These are phyloP conservation scores for Sialis lutaria DNA, from an alignment of 2,888 invertebrate genomes.

Conservation along the genomic window DNA sequence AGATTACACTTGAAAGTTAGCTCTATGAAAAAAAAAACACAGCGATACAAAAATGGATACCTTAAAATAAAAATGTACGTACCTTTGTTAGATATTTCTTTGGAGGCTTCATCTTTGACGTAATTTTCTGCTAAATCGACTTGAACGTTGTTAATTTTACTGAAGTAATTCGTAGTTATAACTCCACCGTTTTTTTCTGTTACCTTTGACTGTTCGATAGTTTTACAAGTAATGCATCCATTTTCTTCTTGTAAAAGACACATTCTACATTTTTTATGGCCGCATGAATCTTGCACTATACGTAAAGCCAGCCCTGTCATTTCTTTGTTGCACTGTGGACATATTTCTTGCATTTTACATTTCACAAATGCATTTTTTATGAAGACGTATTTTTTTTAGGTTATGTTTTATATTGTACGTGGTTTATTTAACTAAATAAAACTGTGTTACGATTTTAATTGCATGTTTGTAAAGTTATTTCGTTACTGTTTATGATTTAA, in stretches of 20 bases:
- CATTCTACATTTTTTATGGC: constrained; percentile 56
- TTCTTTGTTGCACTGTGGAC: constrained; percentile 40
- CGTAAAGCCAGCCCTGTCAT: constrained; percentile 39
- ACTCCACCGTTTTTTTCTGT: neutral
- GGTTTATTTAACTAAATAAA: too few relatives aligned
- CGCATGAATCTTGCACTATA: constrained; percentile 54
- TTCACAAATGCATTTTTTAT: neutral
- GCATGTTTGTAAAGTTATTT: too few relatives aligned
- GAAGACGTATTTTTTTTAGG: too few relatives aligned
- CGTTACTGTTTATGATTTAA: too few relatives aligned
- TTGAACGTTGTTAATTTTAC: neutral
- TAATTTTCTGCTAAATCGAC: neutral
- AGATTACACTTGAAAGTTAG: too few relatives aligned
- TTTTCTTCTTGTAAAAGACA: constrained; percentile 49
- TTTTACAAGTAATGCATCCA: constrained; percentile 39
- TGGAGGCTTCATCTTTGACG: neutral
- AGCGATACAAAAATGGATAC: neutral
- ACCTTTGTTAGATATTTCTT: constrained; percentile 9
- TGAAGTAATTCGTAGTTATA: neutral
- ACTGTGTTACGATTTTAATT: too few relatives aligned
- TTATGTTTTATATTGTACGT: too few relatives aligned
- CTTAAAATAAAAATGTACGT: neutral
- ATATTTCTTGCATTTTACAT: constrained; percentile 20
- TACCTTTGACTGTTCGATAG: neutral
- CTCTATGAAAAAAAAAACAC: neutral